Conservation (phyloP, 2,888 invertebrate species). For the Caenorhabditis sp. region DNA sequence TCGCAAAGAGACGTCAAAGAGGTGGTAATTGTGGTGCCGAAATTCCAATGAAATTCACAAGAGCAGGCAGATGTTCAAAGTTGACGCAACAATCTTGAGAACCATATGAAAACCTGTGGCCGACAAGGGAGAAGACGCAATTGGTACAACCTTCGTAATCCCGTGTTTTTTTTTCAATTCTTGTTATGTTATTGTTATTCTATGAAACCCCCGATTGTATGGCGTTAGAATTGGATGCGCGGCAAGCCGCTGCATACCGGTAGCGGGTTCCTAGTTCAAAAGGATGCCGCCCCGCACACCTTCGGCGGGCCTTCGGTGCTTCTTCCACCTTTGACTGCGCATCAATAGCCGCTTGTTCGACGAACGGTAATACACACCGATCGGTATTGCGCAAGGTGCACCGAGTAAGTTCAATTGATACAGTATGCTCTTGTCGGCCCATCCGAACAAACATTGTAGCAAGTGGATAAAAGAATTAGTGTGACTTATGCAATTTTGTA, state of each 20-base stretch:
- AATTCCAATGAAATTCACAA: conserved; percentile 23
- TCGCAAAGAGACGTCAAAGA: conserved; percentile 9
- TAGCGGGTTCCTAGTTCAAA: too few relatives aligned
- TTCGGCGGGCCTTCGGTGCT: background rate
- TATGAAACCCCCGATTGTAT: too few relatives aligned
- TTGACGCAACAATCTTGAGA: conserved; percentile 37
- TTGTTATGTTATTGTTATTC: too few relatives aligned
- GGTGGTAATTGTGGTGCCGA: conserved; percentile 44
- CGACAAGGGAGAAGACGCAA: conserved; percentile 49
- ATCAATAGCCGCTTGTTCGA: background rate
- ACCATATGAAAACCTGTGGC: conserved; percentile 18
- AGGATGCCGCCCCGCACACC: background rate
- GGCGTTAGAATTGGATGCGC: too few relatives aligned
- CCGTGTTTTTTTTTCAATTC: too few relatives aligned
- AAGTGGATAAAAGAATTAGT: background rate
- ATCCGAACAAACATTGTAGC: conserved; percentile 32
- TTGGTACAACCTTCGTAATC: background rate
- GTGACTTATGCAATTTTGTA: background rate
- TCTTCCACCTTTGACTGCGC: background rate
- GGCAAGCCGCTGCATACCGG: too few relatives aligned
- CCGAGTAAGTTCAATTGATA: conserved; percentile 7
- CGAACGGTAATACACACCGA: conserved; percentile 36
- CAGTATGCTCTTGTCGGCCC: conserved; percentile 19
- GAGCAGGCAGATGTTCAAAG: conserved; percentile 38
- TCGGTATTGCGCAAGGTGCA: conserved; percentile 30